These are phyloP conservation scores for Spizaetus ornatus DNA, from an alignment of 2,113 vertebrate species.

Conservation along the genomic window DNA sequence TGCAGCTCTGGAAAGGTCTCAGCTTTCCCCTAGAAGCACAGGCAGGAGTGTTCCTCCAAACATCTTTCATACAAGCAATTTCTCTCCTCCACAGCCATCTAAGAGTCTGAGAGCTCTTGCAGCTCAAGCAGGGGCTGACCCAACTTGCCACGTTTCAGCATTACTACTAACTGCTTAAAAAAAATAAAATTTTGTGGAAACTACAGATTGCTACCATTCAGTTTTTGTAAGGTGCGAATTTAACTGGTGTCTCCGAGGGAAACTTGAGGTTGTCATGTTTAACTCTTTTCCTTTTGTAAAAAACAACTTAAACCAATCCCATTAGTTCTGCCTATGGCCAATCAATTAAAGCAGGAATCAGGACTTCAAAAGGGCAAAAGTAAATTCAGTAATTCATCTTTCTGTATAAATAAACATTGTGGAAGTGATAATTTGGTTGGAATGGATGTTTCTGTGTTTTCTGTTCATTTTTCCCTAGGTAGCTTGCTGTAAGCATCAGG, in stretches of 20 bases:
- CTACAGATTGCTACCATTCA: no score
- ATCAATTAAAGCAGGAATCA: background rate
- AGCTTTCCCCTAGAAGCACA: background rate
- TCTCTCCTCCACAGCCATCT: background rate
- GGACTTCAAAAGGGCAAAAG: background rate
- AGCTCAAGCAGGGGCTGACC: background rate
- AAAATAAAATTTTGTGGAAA: background rate
- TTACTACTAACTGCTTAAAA: background rate
- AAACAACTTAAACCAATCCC: background rate
- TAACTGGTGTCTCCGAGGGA: background rate
- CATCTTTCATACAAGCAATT: background rate
- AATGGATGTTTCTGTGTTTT: background rate
- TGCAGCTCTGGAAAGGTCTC: background rate
- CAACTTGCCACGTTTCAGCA: background rate
- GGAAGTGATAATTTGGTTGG: background rate
- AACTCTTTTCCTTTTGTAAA: background rate
- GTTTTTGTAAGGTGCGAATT: background rate
- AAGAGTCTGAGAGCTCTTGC: background rate
- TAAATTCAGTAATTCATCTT: background rate
- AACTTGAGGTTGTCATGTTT: background rate
- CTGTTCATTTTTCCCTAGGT: background rate
- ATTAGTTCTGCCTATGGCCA: background rate
- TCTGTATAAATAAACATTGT: background rate
- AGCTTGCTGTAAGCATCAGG: background rate
- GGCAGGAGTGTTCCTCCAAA: background rate